Evolutionary conservation across 2,888 invertebrate genomes (phyloP).

Genomic region (Hypolimnas misippus): DNA sequence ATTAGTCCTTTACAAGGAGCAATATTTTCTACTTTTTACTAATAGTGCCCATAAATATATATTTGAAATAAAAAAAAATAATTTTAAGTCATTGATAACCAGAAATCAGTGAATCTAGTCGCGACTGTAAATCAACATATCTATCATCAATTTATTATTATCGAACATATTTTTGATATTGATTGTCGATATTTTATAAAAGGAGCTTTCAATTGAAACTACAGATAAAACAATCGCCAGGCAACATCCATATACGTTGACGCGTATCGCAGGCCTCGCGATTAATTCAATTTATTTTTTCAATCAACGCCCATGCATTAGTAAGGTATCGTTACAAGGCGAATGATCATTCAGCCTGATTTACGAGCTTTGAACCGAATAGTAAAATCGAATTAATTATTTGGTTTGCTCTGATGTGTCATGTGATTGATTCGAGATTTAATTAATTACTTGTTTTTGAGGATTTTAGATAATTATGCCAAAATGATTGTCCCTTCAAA

Average conservation of each 20-base stretch:
- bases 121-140: too few relatives aligned
- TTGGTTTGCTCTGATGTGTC: not conserved
- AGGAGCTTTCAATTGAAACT: not conserved
- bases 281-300: slow-evolving; percentile 39
- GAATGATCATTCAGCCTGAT: slow-evolving; percentile 26
- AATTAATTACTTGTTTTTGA: not conserved
- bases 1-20: too few relatives aligned
- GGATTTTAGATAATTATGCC: too few relatives aligned
- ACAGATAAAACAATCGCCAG: not conserved
- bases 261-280: slow-evolving; percentile 5
- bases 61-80: too few relatives aligned
- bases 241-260: slow-evolving; percentile 3
- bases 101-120: too few relatives aligned
- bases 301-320: slow-evolving; percentile 38
- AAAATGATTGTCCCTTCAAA: too few relatives aligned
- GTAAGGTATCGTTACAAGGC: slow-evolving; percentile 39
- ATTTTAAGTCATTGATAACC: too few relatives aligned
- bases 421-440: not conserved
- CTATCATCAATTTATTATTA: too few relatives aligned
- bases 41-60: too few relatives aligned
- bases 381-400: slow-evolving; percentile 6
- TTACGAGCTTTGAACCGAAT: slow-evolving; percentile 14
- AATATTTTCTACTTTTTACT: too few relatives aligned
- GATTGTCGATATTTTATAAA: not conserved
- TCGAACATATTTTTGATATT: too few relatives aligned